Conservation (phyloP, 1,140 invertebrate genomes). For the Lepidurus arcticus region DNA sequence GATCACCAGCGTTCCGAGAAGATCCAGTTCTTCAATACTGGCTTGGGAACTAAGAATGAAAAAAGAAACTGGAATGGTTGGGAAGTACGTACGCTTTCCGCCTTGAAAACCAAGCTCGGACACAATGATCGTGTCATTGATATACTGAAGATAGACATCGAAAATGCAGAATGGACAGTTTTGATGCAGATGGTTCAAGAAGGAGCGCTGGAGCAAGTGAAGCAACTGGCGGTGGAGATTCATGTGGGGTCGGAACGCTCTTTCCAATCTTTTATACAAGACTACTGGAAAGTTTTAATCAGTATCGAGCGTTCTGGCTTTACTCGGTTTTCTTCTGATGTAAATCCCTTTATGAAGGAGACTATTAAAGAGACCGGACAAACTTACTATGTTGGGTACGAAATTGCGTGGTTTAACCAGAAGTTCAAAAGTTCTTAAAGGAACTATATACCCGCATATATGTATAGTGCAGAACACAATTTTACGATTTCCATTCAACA, state of each 20-base stretch:
- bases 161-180: constrained; percentile 2
- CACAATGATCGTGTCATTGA: constrained; percentile 23
- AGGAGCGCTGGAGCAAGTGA: constrained; percentile 28
- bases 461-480: not conserved
- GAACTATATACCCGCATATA: not conserved
- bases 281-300: not conserved
- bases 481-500: not conserved
- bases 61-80: not conserved
- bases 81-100: constrained; percentile 5
- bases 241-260: not conserved
- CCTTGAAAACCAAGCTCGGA: constrained; percentile 13
- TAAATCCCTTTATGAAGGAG: constrained; percentile 12
- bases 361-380: not conserved
- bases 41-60: not conserved
- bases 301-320: constrained; percentile 22
- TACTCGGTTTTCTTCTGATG: constrained; percentile 25
- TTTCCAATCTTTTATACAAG: not conserved
- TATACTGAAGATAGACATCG: constrained; percentile 30
- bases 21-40: not conserved
- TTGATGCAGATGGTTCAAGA: constrained; percentile 14
- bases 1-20: constrained; percentile 16
- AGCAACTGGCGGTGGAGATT: constrained; percentile 30
- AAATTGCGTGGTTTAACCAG: constrained; percentile 27
- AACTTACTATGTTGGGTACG: not conserved
- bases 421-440: not conserved